phyloP scores from a whole-genome alignment of 2,797 vertebrate species.

The Epinephelus coioides region DNA sequence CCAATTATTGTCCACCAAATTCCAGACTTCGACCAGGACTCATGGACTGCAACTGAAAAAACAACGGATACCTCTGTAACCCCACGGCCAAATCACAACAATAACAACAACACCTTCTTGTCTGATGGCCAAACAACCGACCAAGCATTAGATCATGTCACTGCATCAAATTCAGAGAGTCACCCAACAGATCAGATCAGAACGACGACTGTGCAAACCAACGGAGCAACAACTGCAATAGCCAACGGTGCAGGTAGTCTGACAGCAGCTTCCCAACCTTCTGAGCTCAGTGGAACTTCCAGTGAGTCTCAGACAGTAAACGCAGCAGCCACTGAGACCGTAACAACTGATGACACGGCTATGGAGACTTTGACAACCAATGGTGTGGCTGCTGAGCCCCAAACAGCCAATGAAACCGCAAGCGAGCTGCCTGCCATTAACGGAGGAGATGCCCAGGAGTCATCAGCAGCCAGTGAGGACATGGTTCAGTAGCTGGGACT shows the following conservation, averaged over 20 bases:
- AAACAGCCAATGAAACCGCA: not conserved
- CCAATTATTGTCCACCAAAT: slow-evolving; percentile 52
- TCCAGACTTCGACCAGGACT: slow-evolving; percentile 74
- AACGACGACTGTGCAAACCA: not conserved
- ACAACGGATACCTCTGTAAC: slow-evolving; percentile 16
- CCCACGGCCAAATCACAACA: slow-evolving; percentile 58
- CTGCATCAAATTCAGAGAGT: slow-evolving; percentile 7
- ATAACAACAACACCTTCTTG: slow-evolving; percentile 61
- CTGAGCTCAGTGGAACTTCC: slow-evolving; percentile 8
- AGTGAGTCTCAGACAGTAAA: not conserved
- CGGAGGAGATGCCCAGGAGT: slow-evolving; percentile 34
- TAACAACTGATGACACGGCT: not conserved
- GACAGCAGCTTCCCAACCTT: not conserved
- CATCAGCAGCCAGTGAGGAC: slow-evolving; percentile 7
- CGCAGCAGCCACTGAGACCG: not conserved
- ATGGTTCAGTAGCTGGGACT: slow-evolving; percentile 22
- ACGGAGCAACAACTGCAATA: not conserved
- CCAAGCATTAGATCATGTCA: not conserved
- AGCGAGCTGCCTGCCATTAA: not conserved
- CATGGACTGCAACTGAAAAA: slow-evolving; percentile 36
- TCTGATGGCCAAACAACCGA: not conserved
- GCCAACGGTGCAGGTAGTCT: not conserved
- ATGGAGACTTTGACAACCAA: slow-evolving; percentile 1
- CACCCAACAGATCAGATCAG: not conserved
- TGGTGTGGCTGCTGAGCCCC: not conserved